phyloP scores from a whole-genome alignment of 53 echinoderm and acorn worm genomes.

The Patiria pectinifera region DNA sequence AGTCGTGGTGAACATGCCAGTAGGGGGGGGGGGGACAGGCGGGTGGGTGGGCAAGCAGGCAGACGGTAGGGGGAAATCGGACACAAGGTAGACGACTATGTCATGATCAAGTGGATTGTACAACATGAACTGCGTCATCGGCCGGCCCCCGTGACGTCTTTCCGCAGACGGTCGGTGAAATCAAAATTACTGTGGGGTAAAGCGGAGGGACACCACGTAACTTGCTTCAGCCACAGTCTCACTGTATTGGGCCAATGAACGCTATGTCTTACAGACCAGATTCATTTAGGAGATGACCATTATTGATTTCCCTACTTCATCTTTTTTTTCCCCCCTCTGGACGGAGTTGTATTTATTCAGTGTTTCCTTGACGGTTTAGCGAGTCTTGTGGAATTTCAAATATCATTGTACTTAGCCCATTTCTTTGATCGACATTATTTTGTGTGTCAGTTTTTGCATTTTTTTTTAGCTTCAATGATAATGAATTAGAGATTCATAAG shows the following conservation, averaged over 20 bases:
- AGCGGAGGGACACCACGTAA: neutral
- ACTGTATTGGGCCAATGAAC: neutral
- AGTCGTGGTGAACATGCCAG: neutral
- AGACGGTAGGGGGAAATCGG: neutral
- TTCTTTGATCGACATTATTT: neutral
- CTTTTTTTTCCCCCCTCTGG: neutral
- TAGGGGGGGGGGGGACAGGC: neutral
- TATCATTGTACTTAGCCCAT: constrained; percentile 2
- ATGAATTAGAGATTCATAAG: too few relatives aligned
- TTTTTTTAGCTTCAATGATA: neutral
- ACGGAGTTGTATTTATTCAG: neutral
- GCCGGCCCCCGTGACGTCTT: constrained; percentile 37
- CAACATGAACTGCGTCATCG: constrained; percentile 48
- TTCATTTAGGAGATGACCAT: neutral
- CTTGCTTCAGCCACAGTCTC: neutral
- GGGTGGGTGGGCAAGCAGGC: constrained; percentile 2
- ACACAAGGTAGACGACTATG: constrained; percentile 24
- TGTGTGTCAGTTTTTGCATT: neutral
- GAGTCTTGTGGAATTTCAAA: constrained; percentile 6
- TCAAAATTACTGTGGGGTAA: neutral
- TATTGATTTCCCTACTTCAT: neutral
- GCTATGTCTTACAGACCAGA: neutral
- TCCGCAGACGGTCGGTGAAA: constrained; percentile 16
- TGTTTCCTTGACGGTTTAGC: neutral
- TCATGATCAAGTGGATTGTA: constrained; percentile 53